A percentile compares a stretch with the other conserved stretches of the same genome.
These are phyloP conservation scores for Atractosteus spatula DNA, from an alignment of 2,113 vertebrate genomes.

Conservation along the genomic window DNA sequence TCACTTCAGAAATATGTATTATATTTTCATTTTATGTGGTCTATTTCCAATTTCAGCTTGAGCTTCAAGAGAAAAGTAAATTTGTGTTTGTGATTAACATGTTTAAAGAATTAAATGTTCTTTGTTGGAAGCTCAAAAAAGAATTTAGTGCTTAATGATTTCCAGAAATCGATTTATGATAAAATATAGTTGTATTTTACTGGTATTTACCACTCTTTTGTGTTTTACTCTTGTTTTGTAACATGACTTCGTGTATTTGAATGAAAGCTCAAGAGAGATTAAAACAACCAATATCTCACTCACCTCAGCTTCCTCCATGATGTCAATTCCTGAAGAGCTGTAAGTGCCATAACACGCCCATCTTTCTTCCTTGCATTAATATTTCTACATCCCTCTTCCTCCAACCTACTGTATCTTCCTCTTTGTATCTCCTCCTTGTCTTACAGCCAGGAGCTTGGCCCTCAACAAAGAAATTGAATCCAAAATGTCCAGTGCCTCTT, in stretches of 20 bases:
- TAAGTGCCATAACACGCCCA: too few relatives aligned
- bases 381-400: too few relatives aligned
- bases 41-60: neutral
- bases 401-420: too few relatives aligned
- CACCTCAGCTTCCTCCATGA: too few relatives aligned
- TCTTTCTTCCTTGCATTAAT: too few relatives aligned
- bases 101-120: constrained; percentile 3
- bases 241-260: neutral
- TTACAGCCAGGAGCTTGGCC: too few relatives aligned
- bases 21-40: neutral
- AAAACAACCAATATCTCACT: too few relatives aligned
- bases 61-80: neutral
- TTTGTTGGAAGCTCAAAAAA: neutral
- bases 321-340: too few relatives aligned
- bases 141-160: neutral
- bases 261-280: neutral
- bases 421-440: too few relatives aligned
- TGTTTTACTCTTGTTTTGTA: neutral
- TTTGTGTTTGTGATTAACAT: neutral
- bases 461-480: too few relatives aligned
- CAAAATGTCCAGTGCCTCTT: too few relatives aligned
- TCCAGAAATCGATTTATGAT: neutral
- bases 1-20: neutral
- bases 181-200: neutral
- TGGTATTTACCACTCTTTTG: neutral